Percentiles rank a stretch among this genome's conserved stretches.
phyloP scores from a whole-genome alignment of 2,113 vertebrate species.

The Sceloporus tristichus region DNA sequence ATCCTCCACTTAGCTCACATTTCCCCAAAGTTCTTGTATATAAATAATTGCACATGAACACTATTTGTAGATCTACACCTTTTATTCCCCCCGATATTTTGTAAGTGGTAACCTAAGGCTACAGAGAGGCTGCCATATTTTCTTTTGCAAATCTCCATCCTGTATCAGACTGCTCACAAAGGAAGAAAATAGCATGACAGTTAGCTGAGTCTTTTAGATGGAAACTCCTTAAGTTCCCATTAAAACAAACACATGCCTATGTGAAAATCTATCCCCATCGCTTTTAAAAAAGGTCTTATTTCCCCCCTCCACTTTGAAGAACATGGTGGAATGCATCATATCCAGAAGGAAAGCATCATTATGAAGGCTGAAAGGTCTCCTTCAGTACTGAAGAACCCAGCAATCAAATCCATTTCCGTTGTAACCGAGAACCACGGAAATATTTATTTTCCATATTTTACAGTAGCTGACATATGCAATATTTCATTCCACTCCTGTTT shows the following conservation, averaged over 20 bases:
- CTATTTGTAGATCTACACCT: no score
- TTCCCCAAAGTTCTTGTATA: no score
- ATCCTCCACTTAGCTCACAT: no score
- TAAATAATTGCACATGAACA: no score
- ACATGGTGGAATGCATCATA: conserved; percentile 7
- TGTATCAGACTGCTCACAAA: not conserved
- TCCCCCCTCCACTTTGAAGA: conserved; percentile 30
- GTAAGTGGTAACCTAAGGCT: not conserved
- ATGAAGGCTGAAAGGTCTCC: conserved; percentile 36
- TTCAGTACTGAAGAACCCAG: not conserved
- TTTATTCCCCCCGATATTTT: not conserved
- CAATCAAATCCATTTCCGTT: conserved; percentile 50
- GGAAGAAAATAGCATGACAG: not conserved
- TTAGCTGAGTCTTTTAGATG: conserved; percentile 48
- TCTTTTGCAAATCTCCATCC: not conserved
- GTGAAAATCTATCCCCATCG: conserved; percentile 54
- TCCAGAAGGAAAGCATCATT: conserved; percentile 45
- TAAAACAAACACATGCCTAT: conserved; percentile 70
- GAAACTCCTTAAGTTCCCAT: conserved; percentile 69
- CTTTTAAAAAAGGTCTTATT: conserved; percentile 51
- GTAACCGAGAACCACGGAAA: conserved; percentile 62
- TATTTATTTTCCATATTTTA: conserved; percentile 63
- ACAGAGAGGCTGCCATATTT: not conserved
- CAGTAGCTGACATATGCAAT: conserved; percentile 26
- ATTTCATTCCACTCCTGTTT: conserved; percentile 57